Evolutionary conservation across 1,140 invertebrate genomes (phyloP), one percentile per base, ranked within the genome.

Genomic region (Euborellia annulipes): DNA sequence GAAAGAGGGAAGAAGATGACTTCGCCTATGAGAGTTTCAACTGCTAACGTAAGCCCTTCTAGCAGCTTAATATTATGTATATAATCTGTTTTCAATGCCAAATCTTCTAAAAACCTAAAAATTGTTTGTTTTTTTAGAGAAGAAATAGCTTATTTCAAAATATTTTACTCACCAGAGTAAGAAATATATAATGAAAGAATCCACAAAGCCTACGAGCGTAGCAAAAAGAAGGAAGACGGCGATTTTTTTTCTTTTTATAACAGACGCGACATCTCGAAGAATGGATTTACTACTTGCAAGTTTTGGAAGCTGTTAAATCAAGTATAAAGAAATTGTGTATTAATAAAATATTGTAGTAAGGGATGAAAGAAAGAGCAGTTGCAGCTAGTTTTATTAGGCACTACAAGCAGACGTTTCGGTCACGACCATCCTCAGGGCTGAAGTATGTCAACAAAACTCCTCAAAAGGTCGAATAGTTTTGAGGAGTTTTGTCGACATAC

Each of bases 121-220:
- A 42, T n/a, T 22, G 46, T 41, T 16, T 3, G 32, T 30, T 11
- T 16, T 42, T 7, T n/a, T 22, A 11, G 37, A 36, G 32, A 34
- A 36, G 41, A 36, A 32, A 34, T 27, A 20, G n/a, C n/a, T n/a
- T n/a, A n/a, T n/a, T n/a, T n/a, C n/a, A n/a, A n/a, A n/a, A n/a
- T n/a, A n/a, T n/a, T n/a, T n/a, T 41, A 61, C 60, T 67, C 63
- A 82, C 82, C 81, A 85, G 55, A 85, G 82, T 59, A 84, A 68
- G 54, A 79, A 85, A 53, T 82, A 85, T 27, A 84, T 76, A 14
- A 84, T 70, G 56, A 84, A 83, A 44, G 80, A 76, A 54, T 85
- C 82, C 27, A 82, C 64, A 11, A 81, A 75, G 6, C 82, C 82
- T 6, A 73, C 78, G 2, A 82, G 65, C 1, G 75, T 71, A 1